Conservation (phyloP, 2,797 vertebrate species). For the Hypotaenidia okinawae region DNA sequence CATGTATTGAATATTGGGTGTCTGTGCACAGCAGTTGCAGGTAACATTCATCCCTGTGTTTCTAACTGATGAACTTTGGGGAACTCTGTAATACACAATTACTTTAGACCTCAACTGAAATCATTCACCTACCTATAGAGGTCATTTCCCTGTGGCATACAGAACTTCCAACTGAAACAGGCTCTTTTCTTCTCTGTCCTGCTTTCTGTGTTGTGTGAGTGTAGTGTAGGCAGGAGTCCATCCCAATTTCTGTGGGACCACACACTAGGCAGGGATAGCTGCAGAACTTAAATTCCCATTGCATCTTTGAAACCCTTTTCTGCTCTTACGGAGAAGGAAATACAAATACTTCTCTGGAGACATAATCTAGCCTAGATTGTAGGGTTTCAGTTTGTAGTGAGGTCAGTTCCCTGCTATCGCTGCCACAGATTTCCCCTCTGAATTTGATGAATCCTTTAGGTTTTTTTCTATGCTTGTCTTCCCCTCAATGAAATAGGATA, state of each 20-base stretch:
- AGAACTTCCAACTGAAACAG: fast-evolving
- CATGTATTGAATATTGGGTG: background rate
- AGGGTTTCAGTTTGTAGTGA: background rate
- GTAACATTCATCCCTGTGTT: background rate
- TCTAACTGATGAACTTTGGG: background rate
- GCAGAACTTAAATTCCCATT: background rate
- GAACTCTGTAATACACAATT: background rate
- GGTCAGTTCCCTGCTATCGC: background rate
- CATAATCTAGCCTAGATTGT: background rate
- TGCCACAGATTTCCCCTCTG: background rate
- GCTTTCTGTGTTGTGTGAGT: background rate
- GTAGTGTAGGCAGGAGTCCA: background rate
- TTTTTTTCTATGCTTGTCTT: background rate
- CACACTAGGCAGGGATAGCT: background rate
- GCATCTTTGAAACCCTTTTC: background rate
- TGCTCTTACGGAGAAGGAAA: background rate
- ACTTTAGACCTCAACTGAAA: background rate
- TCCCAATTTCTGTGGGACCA: background rate
- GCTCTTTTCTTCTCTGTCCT: background rate
- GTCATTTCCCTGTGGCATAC: background rate
- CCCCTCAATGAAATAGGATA: background rate
- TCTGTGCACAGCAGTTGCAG: background rate
- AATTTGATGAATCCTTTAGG: background rate
- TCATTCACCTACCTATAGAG: background rate
- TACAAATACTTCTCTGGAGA: background rate